Base-by-base conservation (phyloP, 2,888 invertebrate genomes). In the Zygaena filipendulae region DNA sequence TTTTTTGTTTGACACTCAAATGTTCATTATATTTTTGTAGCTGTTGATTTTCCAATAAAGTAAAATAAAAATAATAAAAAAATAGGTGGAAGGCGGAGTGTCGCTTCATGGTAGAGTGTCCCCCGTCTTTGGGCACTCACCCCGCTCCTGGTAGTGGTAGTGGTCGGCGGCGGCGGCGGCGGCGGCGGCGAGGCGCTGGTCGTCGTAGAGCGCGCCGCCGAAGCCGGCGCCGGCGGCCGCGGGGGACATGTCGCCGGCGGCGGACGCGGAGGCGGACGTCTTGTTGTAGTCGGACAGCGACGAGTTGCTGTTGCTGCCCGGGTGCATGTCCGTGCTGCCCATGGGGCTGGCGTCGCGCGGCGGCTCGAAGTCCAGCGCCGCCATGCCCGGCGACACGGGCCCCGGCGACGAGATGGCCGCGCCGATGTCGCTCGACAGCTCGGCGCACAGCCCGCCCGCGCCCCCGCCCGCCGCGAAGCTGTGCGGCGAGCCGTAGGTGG, bases 401-500 rank as follows among this genome's bases (percentile, higher is more conserved):
- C 86, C 85, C 7, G 87, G 87, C 23, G 88, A 87, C 34, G 89
- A 87, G 49, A 91, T 90, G 28, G 88, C 90, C 6, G 89, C 89
- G 52, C 88, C 89, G 52, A 91, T 89, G 57, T 90, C 90, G 31
- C 87, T 86, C 33, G 88, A 88, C 41, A 90, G 72, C 57, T 90
- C 90, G 21, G 87, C 88, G 59, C 88, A 88, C 52, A 72, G 68
- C 22, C 43, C 49, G 32, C 47, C 46, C 43, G 51, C 50, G 26
- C 43, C 43, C 32, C 43, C 42, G 31, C 49, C 56, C 30, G 42
- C 45, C 18, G 40, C 28, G 39, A 45, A 47, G 39, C 50, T 52
- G 27, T 48, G 52, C 30, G 48, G 29, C 22, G 43, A 46, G 12
- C 47, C 39, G 49, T 64, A 61, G 13, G 56, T 47, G 33, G 59